Evolutionary conservation across 2,888 invertebrate species (phyloP).

Genomic region (Drosophila acutilabella): DNA sequence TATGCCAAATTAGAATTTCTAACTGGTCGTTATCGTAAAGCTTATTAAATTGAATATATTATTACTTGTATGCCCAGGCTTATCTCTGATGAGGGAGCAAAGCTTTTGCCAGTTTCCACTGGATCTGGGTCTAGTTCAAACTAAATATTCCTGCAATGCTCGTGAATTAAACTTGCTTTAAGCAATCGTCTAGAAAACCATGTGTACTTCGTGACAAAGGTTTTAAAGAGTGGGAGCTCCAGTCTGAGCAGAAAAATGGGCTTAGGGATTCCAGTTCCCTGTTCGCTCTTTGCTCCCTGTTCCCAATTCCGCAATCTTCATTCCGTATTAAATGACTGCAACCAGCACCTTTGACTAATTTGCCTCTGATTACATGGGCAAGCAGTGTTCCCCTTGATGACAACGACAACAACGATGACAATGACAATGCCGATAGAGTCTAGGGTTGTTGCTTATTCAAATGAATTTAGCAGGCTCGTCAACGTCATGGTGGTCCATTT

Average conservation of each 20-base stretch:
- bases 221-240: neutral
- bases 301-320: neutral
- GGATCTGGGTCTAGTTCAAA: neutral
- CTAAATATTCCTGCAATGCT: neutral
- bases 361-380: constrained; percentile 52
- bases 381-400: constrained; percentile 7
- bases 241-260: constrained; percentile 4
- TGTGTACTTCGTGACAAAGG: neutral
- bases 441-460: constrained; percentile 48
- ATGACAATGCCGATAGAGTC: constrained; percentile 23
- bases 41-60: neutral
- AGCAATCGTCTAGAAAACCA: neutral
- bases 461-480: constrained; percentile 38
- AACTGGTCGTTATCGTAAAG: neutral
- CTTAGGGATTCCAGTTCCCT: neutral
- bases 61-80: neutral
- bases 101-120: neutral
- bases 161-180: constrained; percentile 7
- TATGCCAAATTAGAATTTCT: neutral
- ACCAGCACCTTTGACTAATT: constrained; percentile 62
- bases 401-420: constrained; percentile 9
- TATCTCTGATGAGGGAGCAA: neutral
- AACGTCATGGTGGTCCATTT: constrained; percentile 48
- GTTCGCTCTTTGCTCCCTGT: neutral
- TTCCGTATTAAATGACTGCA: constrained; percentile 2